Percentiles rank a stretch among this genome's conserved stretches.
Evolutionary conservation across 2,113 vertebrate species (phyloP).

Genomic region (Oenanthe melanoleuca): DNA sequence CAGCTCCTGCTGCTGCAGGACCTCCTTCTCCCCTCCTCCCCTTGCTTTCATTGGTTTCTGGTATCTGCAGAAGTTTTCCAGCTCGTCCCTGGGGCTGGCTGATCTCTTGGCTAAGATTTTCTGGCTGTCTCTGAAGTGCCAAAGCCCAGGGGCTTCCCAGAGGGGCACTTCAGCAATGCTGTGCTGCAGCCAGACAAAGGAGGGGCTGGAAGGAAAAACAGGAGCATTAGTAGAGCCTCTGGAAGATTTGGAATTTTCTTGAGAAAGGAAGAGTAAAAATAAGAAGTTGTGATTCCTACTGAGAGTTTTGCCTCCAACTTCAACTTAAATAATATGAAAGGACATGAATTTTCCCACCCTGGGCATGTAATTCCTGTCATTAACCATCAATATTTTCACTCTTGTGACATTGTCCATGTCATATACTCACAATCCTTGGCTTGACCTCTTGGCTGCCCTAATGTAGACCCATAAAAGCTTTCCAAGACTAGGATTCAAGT

Average conservation of each 20-base stretch:
- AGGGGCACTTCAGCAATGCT: not conserved
- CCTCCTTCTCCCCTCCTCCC: not conserved
- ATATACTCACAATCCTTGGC: not conserved
- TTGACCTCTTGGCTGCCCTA: not conserved
- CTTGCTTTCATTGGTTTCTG: not conserved
- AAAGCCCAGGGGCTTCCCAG: not conserved
- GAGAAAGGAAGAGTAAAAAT: not conserved
- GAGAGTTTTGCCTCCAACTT: not conserved
- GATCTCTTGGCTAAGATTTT: not conserved
- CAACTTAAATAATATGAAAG: not conserved
- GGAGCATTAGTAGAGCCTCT: not conserved
- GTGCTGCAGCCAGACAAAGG: not conserved
- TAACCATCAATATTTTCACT: not conserved
- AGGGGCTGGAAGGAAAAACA: not conserved
- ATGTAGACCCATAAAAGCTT: not conserved
- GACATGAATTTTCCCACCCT: not conserved
- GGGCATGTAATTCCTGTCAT: not conserved
- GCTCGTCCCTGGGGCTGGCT: not conserved
- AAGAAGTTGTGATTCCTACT: not conserved
- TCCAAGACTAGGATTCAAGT: not conserved
- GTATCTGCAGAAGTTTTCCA: not conserved
- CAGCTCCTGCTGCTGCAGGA: not conserved
- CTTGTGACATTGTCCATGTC: not conserved
- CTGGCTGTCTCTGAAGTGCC: not conserved
- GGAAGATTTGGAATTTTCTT: not conserved